Evolutionary conservation across 2,113 vertebrate genomes (phyloP), one percentile per base, ranked within the genome.

Genomic region (Xenopus borealis): DNA sequence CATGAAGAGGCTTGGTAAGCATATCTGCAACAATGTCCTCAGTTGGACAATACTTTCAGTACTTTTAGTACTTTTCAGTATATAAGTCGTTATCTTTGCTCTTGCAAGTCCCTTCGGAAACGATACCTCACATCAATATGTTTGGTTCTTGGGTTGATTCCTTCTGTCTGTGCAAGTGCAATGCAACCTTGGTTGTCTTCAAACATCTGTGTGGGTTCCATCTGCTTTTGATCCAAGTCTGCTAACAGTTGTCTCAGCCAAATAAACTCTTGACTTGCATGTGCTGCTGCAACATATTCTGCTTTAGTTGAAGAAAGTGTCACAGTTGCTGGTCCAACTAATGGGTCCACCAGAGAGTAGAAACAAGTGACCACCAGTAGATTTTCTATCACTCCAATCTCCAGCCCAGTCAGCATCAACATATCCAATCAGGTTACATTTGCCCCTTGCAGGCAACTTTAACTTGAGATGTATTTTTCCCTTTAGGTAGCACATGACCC

Each of bases 281-380:
- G 62, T 64, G 62, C 33, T 64, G 16, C 62, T 64, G 33, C 62
- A 9, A 40, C 30, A 44, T 64, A 46, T 46, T 46, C 33, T 40
- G 30, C 62, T n/a, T n/a, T n/a, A n/a, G n/a, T n/a, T 3, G 30
- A 33, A 10, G 33, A 64, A 8, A 64, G 16, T 64, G 33, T 3
- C 10, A 64, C 45, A 46, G 45, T 7, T 46, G 45, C 7, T 12
- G 7, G 45, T 46, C n/a, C n/a, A n/a, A n/a, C n/a, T n/a, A n/a
- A n/a, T n/a, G n/a, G n/a, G n/a, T n/a, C n/a, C n/a, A n/a, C n/a
- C n/a, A n/a, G n/a, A n/a, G n/a, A n/a, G n/a, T n/a, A n/a, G n/a
- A n/a, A n/a, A n/a, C n/a, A n/a, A 46, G 45, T 46, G 61, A 45
- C 18, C 40, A 47, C 27, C 61, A 27, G 12, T 72, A 13, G 71